A percentile compares a stretch with the other conserved stretches of the same genome.
These are phyloP conservation scores for Panagrolaimus sp. DNA, from an alignment of 1,140 invertebrate genomes.

Conservation along the genomic window DNA sequence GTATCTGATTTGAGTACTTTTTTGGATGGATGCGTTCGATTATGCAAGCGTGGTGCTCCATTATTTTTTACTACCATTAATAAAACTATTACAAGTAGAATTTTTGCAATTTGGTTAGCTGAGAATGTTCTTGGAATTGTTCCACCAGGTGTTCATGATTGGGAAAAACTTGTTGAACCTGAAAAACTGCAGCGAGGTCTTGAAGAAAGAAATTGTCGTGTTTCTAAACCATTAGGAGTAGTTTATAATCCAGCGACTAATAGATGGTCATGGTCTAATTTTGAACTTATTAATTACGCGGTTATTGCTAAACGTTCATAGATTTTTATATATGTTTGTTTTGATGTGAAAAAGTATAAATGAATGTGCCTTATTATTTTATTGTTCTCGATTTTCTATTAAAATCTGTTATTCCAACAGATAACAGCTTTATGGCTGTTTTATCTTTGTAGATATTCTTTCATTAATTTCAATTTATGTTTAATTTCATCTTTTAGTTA, in stretches of 20 bases:
- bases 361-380: constrained; percentile 7
- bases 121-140: constrained; percentile 73
- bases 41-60: constrained; percentile 71
- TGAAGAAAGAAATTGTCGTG: constrained; percentile 66
- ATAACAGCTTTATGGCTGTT: no score
- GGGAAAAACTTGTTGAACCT: constrained; percentile 78
- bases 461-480: no score
- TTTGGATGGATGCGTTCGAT: constrained; percentile 67
- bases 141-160: constrained; percentile 80
- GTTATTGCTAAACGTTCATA: constrained; percentile 65
- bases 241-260: constrained; percentile 68
- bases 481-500: no score
- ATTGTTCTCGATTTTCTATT: constrained; percentile 16
- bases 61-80: constrained; percentile 88
- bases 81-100: constrained; percentile 70
- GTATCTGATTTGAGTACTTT: constrained; percentile 72
- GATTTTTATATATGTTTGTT: not conserved
- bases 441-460: no score
- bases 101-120: constrained; percentile 69
- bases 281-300: constrained; percentile 68
- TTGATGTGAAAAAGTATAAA: no score
- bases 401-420: not conserved
- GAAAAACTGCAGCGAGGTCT: constrained; percentile 69
- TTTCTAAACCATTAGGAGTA: constrained; percentile 69
- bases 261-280: constrained; percentile 68